phyloP scores from a whole-genome alignment of 2,113 vertebrate species.

The Urocolius indicus region DNA sequence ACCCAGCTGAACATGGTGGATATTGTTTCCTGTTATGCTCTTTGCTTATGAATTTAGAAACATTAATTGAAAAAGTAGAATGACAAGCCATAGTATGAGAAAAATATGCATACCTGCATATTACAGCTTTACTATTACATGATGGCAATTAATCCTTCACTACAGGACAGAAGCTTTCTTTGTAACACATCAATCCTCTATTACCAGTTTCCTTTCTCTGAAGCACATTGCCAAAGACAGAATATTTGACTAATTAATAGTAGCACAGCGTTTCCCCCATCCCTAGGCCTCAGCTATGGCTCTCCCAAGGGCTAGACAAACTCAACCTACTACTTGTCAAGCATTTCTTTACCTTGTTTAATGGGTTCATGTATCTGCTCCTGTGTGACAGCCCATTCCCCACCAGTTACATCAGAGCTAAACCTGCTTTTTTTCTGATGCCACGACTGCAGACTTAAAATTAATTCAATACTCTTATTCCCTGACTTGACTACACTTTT shows the following conservation, averaged over 20 bases:
- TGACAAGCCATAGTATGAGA: neutral
- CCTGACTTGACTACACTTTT: neutral
- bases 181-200: neutral
- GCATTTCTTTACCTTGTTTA: neutral
- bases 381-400: neutral
- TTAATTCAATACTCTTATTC: neutral
- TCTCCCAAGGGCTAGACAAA: neutral
- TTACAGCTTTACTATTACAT: neutral
- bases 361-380: neutral
- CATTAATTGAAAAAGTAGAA: neutral
- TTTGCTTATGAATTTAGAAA: neutral
- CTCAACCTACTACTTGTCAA: neutral
- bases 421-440: neutral
- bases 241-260: neutral
- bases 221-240: neutral
- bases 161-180: neutral
- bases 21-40: neutral
- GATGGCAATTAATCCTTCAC: neutral
- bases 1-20: neutral
- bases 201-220: neutral
- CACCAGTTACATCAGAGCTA: neutral
- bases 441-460: neutral
- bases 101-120: neutral
- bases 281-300: neutral
- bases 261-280: neutral